Conservation (phyloP, 2,113 vertebrate species). For the Gallinago paraguaiae region DNA sequence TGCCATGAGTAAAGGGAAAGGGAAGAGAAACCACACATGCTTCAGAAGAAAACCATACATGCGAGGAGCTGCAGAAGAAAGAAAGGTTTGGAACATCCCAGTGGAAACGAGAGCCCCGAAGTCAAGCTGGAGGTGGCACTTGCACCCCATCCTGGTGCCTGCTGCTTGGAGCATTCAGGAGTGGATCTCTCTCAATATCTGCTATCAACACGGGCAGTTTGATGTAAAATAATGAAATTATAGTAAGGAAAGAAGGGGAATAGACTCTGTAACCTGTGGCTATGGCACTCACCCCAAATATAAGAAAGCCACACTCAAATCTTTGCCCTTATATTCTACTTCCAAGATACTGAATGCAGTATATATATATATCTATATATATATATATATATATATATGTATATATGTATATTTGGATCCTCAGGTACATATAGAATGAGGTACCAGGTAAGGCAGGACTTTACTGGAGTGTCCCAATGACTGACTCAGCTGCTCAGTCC, state of each 20-base stretch:
- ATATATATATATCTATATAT: not conserved
- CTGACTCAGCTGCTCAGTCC: not conserved
- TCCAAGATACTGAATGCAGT: not conserved
- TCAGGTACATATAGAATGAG: not conserved
- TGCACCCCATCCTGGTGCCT: rapidly evolving
- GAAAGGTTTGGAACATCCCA: not conserved
- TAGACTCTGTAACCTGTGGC: not conserved
- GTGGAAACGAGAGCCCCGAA: not conserved
- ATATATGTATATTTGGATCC: not conserved
- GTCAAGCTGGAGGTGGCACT: not conserved
- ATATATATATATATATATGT: no score
- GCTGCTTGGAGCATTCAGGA: not conserved
- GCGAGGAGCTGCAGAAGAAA: not conserved
- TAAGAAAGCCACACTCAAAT: not conserved
- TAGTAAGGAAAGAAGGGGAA: not conserved
- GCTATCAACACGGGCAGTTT: not conserved
- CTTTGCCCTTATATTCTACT: not conserved
- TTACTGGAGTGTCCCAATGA: not conserved
- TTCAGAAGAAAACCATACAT: not conserved
- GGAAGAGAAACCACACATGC: not conserved
- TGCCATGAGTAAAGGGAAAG: not conserved
- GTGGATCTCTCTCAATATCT: not conserved
- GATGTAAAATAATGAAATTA: not conserved
- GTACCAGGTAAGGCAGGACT: not conserved
- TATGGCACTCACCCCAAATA: not conserved